phyloP scores from a whole-genome alignment of 2,888 invertebrate genomes.

The Pyrrhia umbra region DNA sequence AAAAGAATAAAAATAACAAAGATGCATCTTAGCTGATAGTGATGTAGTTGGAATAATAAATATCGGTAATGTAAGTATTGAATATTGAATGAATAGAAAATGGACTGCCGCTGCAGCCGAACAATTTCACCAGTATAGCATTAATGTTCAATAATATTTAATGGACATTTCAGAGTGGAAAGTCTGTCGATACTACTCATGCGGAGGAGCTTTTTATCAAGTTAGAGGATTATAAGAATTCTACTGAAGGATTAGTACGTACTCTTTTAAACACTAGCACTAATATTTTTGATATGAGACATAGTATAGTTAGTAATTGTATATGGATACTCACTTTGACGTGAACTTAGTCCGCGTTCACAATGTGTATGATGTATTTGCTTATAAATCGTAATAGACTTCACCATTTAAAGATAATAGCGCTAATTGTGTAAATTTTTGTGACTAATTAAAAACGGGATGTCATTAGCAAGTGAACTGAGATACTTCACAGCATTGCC shows the following conservation, averaged over 20 bases:
- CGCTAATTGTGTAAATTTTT: background rate
- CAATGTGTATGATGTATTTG: too few relatives aligned
- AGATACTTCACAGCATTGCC: background rate
- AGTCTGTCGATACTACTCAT: constrained; percentile 61
- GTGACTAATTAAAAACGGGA: background rate
- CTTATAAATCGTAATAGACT: background rate
- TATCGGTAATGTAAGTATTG: too few relatives aligned
- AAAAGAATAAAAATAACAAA: too few relatives aligned
- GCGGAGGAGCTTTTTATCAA: constrained; percentile 72
- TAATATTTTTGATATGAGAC: too few relatives aligned
- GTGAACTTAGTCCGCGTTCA: too few relatives aligned
- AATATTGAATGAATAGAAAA: too few relatives aligned
- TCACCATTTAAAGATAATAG: background rate
- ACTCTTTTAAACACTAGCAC: background rate
- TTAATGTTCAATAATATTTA: background rate
- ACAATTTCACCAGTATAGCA: too few relatives aligned
- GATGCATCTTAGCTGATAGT: too few relatives aligned
- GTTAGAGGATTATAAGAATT: constrained; percentile 76
- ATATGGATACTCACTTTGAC: background rate
- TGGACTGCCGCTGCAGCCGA: too few relatives aligned
- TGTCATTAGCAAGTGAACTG: background rate
- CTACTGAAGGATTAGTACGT: constrained; percentile 76
- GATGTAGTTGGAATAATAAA: too few relatives aligned
- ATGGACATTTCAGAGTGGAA: constrained; percentile 65
- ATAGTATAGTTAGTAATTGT: background rate